Evolutionary conservation across 2,888 invertebrate genomes (phyloP).

Genomic region (Epinotia ramella): DNA sequence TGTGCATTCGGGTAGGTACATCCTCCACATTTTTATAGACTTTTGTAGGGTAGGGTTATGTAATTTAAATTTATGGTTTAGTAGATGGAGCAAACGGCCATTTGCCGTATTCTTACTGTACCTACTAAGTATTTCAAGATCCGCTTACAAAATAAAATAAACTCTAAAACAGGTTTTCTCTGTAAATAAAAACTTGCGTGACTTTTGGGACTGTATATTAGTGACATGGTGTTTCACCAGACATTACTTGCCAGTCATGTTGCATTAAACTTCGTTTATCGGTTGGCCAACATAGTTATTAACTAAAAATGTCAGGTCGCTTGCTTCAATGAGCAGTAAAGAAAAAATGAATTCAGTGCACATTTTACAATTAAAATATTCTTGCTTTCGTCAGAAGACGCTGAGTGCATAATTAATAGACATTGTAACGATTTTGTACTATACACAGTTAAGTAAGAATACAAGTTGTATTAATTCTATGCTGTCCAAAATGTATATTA

Average conservation of each 20-base stretch:
- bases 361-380: constrained; percentile 16
- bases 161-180: too few species aligned
- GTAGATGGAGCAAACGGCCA: background rate
- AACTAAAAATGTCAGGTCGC: constrained; percentile 34
- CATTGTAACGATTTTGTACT: background rate
- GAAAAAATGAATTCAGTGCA: constrained; percentile 16
- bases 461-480: background rate
- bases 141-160: too few species aligned
- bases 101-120: background rate
- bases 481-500: background rate
- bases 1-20: too few species aligned
- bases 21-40: too few species aligned
- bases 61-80: too few species aligned
- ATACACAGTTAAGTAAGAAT: background rate
- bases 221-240: constrained; percentile 12
- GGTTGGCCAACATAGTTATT: constrained; percentile 26
- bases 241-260: constrained; percentile 24
- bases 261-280: constrained; percentile 27
- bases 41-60: background rate
- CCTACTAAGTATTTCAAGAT: too few species aligned
- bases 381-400: constrained; percentile 15
- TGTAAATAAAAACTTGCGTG: too few species aligned
- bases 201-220: background rate
- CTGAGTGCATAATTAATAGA: background rate
- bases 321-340: constrained; percentile 29